phyloP scores from a whole-genome alignment of 2,113 vertebrate genomes.

The Psittacara wagleri region DNA sequence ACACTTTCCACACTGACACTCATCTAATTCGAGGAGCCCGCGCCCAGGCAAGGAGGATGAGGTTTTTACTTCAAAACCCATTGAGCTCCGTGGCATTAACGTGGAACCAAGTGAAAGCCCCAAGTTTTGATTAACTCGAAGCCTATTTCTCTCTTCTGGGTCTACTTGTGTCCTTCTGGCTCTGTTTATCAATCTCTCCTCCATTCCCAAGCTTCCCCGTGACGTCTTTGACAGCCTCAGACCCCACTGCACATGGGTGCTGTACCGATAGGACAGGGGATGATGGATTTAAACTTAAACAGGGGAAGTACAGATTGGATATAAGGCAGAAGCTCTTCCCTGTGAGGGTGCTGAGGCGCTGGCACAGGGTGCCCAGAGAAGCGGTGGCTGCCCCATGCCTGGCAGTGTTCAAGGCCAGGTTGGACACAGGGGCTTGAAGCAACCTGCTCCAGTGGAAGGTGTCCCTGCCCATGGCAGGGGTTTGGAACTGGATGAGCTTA shows the following conservation, averaged over 20 bases:
- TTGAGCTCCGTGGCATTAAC: accelerated
- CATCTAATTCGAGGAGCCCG: conserved; percentile 23
- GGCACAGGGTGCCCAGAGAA: background rate
- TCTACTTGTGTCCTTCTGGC: background rate
- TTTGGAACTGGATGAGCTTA: background rate
- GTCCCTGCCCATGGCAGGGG: background rate
- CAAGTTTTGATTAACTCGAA: background rate
- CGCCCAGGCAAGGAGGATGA: background rate
- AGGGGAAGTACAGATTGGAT: background rate
- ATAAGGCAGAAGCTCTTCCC: background rate
- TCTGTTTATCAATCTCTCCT: background rate
- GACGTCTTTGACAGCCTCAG: background rate
- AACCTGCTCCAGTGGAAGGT: background rate
- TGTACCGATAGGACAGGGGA: background rate
- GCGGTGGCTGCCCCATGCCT: background rate
- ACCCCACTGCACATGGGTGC: accelerated
- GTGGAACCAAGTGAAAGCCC: background rate
- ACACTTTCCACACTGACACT: conserved; percentile 30
- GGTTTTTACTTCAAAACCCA: background rate
- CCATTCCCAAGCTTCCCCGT: background rate
- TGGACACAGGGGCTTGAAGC: background rate
- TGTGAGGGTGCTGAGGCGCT: background rate
- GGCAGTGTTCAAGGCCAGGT: background rate
- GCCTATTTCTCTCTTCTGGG: background rate
- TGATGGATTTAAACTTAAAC: background rate